Conservation (phyloP, 2,113 vertebrate genomes). For the Hemicordylus capensis region DNA sequence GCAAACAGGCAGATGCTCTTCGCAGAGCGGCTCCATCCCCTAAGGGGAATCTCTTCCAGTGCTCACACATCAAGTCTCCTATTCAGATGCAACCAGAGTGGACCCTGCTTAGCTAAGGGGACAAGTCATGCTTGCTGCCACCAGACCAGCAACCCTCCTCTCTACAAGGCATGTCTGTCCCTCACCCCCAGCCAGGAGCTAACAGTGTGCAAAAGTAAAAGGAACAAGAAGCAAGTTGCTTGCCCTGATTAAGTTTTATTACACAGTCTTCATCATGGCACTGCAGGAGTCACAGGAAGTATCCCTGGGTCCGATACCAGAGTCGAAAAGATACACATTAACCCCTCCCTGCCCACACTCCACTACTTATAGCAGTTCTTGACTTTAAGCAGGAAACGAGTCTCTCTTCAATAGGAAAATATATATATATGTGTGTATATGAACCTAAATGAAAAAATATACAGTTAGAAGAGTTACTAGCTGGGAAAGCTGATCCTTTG, state of each 20-base stretch:
- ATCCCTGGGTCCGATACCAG: conserved; percentile 75
- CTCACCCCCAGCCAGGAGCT: background rate
- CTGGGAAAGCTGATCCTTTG: conserved; percentile 39
- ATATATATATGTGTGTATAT: conserved; percentile 74
- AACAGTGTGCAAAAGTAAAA: background rate
- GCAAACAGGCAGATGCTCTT: no score
- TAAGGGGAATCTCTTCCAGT: no score
- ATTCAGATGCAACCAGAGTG: no score
- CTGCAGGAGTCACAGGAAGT: conserved; percentile 76
- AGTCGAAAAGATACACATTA: conserved; percentile 78
- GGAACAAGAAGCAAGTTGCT: background rate
- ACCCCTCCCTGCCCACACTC: conserved; percentile 56
- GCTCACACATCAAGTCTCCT: no score
- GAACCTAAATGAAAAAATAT: conserved; percentile 88
- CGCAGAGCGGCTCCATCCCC: no score
- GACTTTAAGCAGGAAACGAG: conserved; percentile 76
- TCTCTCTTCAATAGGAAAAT: conserved; percentile 92
- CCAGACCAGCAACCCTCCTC: no score
- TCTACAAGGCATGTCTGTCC: background rate
- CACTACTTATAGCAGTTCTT: conserved; percentile 63
- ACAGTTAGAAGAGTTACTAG: conserved; percentile 80
- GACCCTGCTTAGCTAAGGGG: no score
- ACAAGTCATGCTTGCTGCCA: no score
- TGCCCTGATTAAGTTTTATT: conserved; percentile 81
- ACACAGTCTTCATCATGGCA: conserved; percentile 77